Conservation (phyloP, 2,797 vertebrate species). For the Sebastes dallii region DNA sequence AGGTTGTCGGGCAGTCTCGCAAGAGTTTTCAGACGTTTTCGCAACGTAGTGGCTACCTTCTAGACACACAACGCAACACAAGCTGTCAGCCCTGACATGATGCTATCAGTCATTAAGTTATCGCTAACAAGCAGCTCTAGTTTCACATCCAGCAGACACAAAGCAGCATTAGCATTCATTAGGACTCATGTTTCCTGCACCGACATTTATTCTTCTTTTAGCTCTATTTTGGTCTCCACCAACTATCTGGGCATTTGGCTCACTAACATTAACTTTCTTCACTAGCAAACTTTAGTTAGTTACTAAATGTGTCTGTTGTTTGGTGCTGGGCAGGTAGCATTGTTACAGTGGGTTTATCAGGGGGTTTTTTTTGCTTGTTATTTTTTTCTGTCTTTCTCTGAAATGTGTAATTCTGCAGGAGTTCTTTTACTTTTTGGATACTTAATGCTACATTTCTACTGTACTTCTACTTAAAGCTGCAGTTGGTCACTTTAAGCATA, state of each 20-base stretch:
- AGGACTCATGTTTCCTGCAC: not conserved
- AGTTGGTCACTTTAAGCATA: too few relatives aligned
- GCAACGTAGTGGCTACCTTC: accelerated
- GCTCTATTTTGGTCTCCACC: not conserved
- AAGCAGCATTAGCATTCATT: not conserved
- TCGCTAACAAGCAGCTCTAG: too few relatives aligned
- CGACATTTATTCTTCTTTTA: not conserved
- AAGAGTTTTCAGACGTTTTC: too few relatives aligned
- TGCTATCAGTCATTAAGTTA: too few relatives aligned
- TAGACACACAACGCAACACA: accelerated
- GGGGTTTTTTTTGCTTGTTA: too few relatives aligned
- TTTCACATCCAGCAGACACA: too few relatives aligned
- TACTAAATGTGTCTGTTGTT: not conserved
- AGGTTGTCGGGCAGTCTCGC: too few relatives aligned
- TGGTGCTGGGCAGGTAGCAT: not conserved
- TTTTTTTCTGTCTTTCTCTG: not conserved
- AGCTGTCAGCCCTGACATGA: too few relatives aligned
- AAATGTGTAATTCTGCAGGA: not conserved
- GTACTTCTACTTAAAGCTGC: too few relatives aligned
- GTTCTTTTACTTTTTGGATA: too few relatives aligned
- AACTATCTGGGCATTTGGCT: not conserved
- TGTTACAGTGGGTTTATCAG: not conserved
- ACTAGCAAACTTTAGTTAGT: not conserved
- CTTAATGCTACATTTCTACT: too few relatives aligned
- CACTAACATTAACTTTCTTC: not conserved